Percentiles rank a stretch among this genome's conserved stretches.
These are phyloP conservation scores for Scyliorhinus canicula DNA, from an alignment of 2,797 vertebrate genomes.

Conservation along the genomic window DNA sequence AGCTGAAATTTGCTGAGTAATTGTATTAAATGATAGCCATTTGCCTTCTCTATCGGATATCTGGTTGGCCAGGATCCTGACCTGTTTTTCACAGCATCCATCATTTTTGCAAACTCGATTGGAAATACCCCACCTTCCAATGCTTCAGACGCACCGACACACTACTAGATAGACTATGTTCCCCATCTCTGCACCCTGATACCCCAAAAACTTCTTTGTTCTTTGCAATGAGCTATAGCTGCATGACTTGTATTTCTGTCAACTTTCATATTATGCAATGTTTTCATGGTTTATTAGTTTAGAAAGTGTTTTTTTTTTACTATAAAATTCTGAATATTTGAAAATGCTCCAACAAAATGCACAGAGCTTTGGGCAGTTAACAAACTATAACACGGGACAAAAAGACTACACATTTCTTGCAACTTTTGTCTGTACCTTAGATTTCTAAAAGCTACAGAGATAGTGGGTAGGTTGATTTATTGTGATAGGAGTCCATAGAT, in stretches of 20 bases:
- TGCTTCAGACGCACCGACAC: not conserved
- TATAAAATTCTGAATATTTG: not conserved
- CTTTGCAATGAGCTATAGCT: not conserved
- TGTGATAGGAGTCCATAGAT: too few relatives aligned
- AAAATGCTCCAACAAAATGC: not conserved
- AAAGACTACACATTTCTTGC: too few relatives aligned
- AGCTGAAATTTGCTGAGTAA: not conserved
- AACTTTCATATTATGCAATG: not conserved
- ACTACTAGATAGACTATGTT: not conserved
- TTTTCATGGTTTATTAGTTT: not conserved
- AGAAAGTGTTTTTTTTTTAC: not conserved
- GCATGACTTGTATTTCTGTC: not conserved
- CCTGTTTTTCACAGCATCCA: not conserved
- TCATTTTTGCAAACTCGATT: not conserved
- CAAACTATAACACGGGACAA: too few relatives aligned
- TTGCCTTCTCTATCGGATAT: not conserved
- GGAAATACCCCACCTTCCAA: not conserved
- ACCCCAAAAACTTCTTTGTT: not conserved
- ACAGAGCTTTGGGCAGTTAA: too few relatives aligned
- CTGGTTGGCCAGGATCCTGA: not conserved
- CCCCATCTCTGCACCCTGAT: not conserved
- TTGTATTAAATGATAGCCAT: not conserved
- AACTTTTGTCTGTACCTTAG: too few relatives aligned
- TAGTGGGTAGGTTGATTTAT: too few relatives aligned
- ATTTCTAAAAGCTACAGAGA: too few relatives aligned